phyloP scores from a whole-genome alignment of 2,888 invertebrate genomes.

The Aphrophora alni region DNA sequence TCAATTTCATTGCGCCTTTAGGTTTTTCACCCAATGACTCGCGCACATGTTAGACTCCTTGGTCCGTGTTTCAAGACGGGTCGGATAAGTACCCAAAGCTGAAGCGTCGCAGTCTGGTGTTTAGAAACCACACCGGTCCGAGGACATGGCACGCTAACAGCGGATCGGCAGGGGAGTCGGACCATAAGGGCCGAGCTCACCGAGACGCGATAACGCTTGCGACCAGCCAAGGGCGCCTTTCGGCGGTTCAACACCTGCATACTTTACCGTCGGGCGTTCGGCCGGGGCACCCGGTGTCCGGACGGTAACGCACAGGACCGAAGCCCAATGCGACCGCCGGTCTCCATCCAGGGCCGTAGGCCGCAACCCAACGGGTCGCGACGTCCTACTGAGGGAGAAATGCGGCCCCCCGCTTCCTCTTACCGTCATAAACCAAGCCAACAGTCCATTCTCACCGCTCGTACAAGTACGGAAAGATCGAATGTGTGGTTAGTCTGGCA shows the following conservation, averaged over 20 bases:
- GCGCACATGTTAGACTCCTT: slow-evolving; percentile 76
- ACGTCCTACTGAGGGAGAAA: slow-evolving; percentile 39
- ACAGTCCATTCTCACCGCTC: too few species aligned
- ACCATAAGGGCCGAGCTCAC: not conserved
- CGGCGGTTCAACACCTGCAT: too few species aligned
- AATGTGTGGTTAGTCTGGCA: not conserved
- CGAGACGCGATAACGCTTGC: not conserved
- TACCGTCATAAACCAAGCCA: too few species aligned
- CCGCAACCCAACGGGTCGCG: slow-evolving; percentile 34
- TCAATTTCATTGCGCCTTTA: slow-evolving; percentile 72
- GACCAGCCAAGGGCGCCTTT: not conserved
- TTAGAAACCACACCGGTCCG: slow-evolving; percentile 55
- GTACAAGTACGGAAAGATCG: slow-evolving; percentile 14
- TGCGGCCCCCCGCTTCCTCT: slow-evolving; percentile 11
- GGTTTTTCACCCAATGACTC: slow-evolving; percentile 70
- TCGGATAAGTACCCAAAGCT: slow-evolving; percentile 63
- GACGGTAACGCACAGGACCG: not conserved
- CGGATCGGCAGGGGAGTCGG: not conserved
- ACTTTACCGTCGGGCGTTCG: slow-evolving; percentile 1
- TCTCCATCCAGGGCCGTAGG: slow-evolving; percentile 17
- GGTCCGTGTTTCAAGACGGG: slow-evolving; percentile 82
- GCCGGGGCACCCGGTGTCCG: slow-evolving; percentile 4
- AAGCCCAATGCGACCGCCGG: not conserved
- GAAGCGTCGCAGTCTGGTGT: slow-evolving; percentile 56
- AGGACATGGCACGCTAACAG: slow-evolving; percentile 49